A percentile compares a stretch with the other conserved stretches of the same genome.
Evolutionary conservation across 2,797 vertebrate species (phyloP).

Genomic region (Decapterus maruadsi): DNA sequence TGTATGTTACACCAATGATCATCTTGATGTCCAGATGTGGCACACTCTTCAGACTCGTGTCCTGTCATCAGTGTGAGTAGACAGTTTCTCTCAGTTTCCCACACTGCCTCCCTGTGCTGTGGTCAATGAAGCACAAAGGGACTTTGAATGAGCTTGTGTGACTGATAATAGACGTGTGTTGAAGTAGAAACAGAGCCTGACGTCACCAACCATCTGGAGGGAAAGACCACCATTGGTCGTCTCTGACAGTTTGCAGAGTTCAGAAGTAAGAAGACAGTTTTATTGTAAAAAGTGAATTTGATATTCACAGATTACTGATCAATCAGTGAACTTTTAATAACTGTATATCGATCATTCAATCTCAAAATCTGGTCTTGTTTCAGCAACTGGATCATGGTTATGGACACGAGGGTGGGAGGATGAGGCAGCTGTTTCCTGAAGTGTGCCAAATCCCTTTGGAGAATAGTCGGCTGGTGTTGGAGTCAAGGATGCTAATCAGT

Average conservation of each 20-base stretch:
- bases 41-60: no score
- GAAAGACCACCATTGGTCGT: slow-evolving; percentile 25
- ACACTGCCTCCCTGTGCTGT: no score
- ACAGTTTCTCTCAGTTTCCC: no score
- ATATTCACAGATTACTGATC: no score
- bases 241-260: background rate
- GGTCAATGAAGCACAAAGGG: slow-evolving; percentile 44
- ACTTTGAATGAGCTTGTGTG: slow-evolving; percentile 55
- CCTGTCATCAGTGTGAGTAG: background rate
- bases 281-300: no score
- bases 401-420: slow-evolving; percentile 1
- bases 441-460: slow-evolving; percentile 36
- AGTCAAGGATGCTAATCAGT: slow-evolving; percentile 9
- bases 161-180: slow-evolving; percentile 37
- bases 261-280: background rate
- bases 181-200: slow-evolving; percentile 53
- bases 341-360: background rate
- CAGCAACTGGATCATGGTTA: background rate
- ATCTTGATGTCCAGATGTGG: no score
- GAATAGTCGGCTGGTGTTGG: slow-evolving; percentile 7
- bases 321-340: background rate
- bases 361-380: background rate
- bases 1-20: no score
- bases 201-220: slow-evolving; percentile 63
- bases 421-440: slow-evolving; percentile 25